A percentile compares a stretch with the other conserved stretches of the same genome.
phyloP scores from a whole-genome alignment of 1,140 invertebrate species.

The Dolichoris vasculosae region DNA sequence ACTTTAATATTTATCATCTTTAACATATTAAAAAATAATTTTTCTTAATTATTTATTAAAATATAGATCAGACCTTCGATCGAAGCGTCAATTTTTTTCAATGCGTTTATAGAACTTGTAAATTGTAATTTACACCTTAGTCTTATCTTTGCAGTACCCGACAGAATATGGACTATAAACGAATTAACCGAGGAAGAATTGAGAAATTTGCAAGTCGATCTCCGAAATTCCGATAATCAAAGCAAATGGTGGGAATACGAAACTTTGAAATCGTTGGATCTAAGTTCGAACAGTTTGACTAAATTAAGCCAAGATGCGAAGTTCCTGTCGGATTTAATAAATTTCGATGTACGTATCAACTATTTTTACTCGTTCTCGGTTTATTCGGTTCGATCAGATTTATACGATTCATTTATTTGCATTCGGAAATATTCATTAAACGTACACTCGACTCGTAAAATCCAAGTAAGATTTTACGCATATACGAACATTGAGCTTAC shows the following conservation, averaged over 20 bases:
- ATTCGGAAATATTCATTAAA: not conserved
- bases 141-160: conserved; percentile 81
- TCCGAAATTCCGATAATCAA: conserved; percentile 81
- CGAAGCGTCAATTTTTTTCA: not conserved
- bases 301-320: conserved; percentile 81
- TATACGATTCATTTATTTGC: not conserved
- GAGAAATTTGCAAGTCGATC: conserved; percentile 76
- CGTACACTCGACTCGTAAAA: too few species aligned
- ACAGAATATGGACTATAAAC: conserved; percentile 87
- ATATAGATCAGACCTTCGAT: not conserved
- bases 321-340: conserved; percentile 81
- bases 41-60: not conserved
- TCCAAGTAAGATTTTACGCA: too few species aligned
- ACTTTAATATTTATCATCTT: not conserved
- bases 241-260: conserved; percentile 91
- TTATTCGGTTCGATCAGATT: not conserved
- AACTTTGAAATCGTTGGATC: conserved; percentile 84
- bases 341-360: conserved; percentile 79
- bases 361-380: not conserved
- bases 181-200: conserved; percentile 80
- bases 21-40: too few species aligned
- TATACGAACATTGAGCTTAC: not conserved
- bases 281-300: conserved; percentile 86
- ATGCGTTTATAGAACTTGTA: not conserved
- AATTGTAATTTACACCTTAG: not conserved